Percentiles rank a stretch among this genome's conserved stretches.
phyloP scores from a whole-genome alignment of 2,113 vertebrate species.

The Pogona vitticeps region DNA sequence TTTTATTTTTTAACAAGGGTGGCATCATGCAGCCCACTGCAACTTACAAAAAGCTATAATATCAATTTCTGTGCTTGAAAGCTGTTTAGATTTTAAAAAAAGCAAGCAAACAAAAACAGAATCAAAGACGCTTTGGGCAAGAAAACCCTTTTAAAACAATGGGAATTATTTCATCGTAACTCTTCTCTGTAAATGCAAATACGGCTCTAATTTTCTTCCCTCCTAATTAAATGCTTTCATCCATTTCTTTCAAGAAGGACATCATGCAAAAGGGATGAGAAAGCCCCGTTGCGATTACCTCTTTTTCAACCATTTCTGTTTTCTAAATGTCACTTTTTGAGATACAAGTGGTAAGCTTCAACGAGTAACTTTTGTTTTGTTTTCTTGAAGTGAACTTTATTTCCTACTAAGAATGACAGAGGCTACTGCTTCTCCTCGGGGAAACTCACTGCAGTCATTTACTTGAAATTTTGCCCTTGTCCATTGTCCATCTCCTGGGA shows the following conservation, averaged over 20 bases:
- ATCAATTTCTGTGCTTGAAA: background rate
- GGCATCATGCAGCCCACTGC: no score
- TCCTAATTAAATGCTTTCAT: background rate
- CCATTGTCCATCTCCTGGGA: background rate
- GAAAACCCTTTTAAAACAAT: background rate
- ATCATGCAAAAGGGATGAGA: background rate
- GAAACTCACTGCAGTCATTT: background rate
- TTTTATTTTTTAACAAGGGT: no score
- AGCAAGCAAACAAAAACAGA: background rate
- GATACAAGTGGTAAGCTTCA: background rate
- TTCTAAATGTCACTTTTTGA: constrained; percentile 18
- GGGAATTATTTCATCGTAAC: background rate
- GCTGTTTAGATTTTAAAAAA: background rate
- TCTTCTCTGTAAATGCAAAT: background rate
- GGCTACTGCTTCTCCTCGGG: background rate
- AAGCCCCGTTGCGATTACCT: background rate
- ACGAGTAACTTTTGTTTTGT: background rate
- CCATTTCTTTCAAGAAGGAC: background rate
- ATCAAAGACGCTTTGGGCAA: background rate
- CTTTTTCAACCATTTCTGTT: background rate
- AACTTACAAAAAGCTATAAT: background rate
- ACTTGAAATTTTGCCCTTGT: background rate
- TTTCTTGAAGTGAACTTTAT: background rate
- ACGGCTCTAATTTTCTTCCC: background rate
- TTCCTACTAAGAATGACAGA: background rate